Percentiles rank a stretch among this genome's conserved stretches.
phyloP scores from a whole-genome alignment of 2,888 invertebrate species.

The Spisula solida region DNA sequence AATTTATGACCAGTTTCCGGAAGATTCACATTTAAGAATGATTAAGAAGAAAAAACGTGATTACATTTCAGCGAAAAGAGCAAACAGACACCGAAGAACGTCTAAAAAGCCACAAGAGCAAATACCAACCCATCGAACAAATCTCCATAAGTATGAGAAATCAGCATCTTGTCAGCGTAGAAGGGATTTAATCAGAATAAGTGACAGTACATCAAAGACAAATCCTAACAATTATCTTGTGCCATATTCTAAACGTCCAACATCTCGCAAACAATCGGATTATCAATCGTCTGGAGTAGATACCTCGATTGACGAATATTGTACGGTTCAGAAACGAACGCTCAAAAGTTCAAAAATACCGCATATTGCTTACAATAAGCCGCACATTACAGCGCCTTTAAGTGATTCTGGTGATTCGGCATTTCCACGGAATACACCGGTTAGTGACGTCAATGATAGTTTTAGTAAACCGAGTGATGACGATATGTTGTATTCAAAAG shows the following conservation, averaged over 20 bases:
- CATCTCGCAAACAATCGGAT: not conserved
- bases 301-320: constrained; percentile 24
- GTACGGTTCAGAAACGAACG: not conserved
- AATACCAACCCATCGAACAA: not conserved
- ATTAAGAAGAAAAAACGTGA: constrained; percentile 29
- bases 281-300: not conserved
- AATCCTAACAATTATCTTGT: not conserved
- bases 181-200: constrained; percentile 30
- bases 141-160: constrained; percentile 49
- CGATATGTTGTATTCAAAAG: not conserved
- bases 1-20: constrained; percentile 60
- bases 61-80: constrained; percentile 21
- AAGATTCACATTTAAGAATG: constrained; percentile 9
- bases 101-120: not conserved
- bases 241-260: constrained; percentile 20
- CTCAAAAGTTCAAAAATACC: not conserved
- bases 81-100: constrained; percentile 13
- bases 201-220: constrained; percentile 32
- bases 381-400: not conserved
- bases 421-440: constrained; percentile 77
- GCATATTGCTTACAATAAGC: not conserved
- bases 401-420: constrained; percentile 83
- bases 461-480: not conserved
- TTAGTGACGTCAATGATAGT: constrained; percentile 34
- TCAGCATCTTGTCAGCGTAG: constrained; percentile 34